These are phyloP conservation scores for Gymnogyps californianus DNA, from an alignment of 2,113 vertebrate species.

Conservation along the genomic window DNA sequence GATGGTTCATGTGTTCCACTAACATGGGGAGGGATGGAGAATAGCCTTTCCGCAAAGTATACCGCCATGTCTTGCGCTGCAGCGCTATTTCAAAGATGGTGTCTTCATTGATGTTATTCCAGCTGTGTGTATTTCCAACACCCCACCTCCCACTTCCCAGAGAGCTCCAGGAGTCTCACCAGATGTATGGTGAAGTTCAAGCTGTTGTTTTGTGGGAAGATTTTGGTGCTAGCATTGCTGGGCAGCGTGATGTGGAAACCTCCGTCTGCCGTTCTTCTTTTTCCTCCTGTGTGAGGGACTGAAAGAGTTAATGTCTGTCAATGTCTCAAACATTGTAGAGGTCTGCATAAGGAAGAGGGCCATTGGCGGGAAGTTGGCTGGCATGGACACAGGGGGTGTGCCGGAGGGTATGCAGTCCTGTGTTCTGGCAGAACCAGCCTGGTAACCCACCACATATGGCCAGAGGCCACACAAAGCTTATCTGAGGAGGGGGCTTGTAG, in stretches of 20 bases:
- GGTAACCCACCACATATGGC: too few species aligned
- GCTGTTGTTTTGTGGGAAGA: neutral
- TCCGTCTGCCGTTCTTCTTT: neutral
- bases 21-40: neutral
- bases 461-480: too few species aligned
- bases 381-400: too few species aligned
- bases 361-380: too few species aligned
- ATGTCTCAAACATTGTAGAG: too few species aligned
- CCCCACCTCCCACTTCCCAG: neutral
- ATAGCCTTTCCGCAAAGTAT: neutral
- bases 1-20: neutral
- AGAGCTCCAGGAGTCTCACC: neutral
- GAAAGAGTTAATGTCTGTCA: too few species aligned
- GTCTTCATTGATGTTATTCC: neutral
- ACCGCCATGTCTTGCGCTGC: neutral
- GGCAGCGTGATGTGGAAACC: neutral
- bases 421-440: too few species aligned
- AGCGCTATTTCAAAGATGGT: neutral
- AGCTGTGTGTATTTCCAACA: neutral
- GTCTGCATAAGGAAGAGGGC: neutral
- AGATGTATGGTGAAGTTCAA: neutral
- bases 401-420: too few species aligned
- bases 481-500: too few species aligned
- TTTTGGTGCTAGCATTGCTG: neutral
- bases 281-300: neutral